Percentiles rank a stretch among this genome's conserved stretches.
phyloP scores from a whole-genome alignment of 1,140 invertebrate species.

The Neodiprion lecontei region DNA sequence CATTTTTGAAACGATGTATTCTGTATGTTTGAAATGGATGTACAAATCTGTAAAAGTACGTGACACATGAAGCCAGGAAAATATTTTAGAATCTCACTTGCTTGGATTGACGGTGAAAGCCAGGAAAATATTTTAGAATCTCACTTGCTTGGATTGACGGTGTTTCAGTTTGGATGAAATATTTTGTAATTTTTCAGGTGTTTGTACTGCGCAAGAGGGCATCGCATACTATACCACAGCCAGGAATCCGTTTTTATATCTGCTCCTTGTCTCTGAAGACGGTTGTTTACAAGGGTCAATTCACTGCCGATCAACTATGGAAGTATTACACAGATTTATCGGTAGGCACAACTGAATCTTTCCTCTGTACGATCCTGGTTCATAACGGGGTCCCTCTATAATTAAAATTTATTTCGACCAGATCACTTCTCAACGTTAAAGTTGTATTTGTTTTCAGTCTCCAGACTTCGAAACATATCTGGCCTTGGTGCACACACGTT shows the following conservation, averaged over 20 bases:
- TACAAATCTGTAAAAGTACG: no score
- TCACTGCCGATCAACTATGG: conserved; percentile 96
- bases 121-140: not conserved
- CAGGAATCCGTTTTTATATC: conserved; percentile 92
- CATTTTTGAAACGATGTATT: no score
- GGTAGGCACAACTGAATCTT: conserved; percentile 44
- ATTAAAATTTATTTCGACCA: not conserved
- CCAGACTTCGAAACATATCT: conserved; percentile 92
- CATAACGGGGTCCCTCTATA: not conserved
- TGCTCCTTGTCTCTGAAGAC: conserved; percentile 91
- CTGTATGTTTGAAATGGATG: no score
- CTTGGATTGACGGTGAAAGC: not conserved
- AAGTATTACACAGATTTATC: conserved; percentile 74
- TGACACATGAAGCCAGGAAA: not conserved
- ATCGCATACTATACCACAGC: conserved; percentile 84
- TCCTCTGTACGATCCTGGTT: not conserved
- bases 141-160: not conserved
- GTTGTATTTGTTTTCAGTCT: conserved; percentile 53
- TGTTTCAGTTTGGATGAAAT: no score
- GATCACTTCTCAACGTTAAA: conserved; percentile 13
- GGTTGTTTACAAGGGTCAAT: conserved; percentile 97
- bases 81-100: not conserved
- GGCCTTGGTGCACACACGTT: conserved; percentile 94
- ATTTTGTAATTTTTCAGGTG: conserved; percentile 66
- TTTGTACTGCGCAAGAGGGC: conserved; percentile 93